Evolutionary conservation across 2,888 invertebrate species (phyloP), one percentile per base, ranked within the genome.

Genomic region (Dryocosmus kuriphilus): DNA sequence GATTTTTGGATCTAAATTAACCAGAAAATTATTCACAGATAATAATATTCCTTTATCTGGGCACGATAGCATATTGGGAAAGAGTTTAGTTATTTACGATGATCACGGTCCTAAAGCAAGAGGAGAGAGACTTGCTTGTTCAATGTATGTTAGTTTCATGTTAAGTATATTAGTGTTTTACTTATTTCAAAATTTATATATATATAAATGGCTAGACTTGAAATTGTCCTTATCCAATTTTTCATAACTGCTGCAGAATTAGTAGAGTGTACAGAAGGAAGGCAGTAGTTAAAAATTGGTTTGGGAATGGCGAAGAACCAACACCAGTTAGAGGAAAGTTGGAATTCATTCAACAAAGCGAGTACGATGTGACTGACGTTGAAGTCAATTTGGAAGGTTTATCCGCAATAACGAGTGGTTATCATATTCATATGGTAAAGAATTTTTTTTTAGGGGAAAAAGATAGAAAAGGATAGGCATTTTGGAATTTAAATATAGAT

Each of bases 111-210:
- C 98, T 0, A 95, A 95, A 80, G 97, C 97, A 0, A 92, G 98
- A 82, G 98, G 98, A 19, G 97, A 98, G 91, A 92, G 98, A 81
- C 93, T 98, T 89, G 97, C 97, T 0, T 98, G 98, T 90, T 96
- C 97, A 11, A 94, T 94, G 96, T 97, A 91, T 94, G 93, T 92
- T 62, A 41, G 41, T 4, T 41, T 14, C 3, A 41, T 41, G 14
- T 16, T 14, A 14, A 16, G 4, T 41, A 2, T 16, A 41, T 14
- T 14, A 4, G 14, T 41, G 14, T 41, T 14, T 41, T 14, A 14
- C 16, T 41, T 41, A 11, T 11, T 30, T 3, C 3, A n/a, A 24
- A 41, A 38, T 67, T 51, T 16, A 16, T n/a, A n/a, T n/a, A n/a
- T n/a, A n/a, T n/a, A n/a, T n/a, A n/a, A n/a, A 14, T 38, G 32